These are phyloP conservation scores for Trachemys scripta DNA, from an alignment of 2,113 vertebrate genomes.

Conservation along the genomic window DNA sequence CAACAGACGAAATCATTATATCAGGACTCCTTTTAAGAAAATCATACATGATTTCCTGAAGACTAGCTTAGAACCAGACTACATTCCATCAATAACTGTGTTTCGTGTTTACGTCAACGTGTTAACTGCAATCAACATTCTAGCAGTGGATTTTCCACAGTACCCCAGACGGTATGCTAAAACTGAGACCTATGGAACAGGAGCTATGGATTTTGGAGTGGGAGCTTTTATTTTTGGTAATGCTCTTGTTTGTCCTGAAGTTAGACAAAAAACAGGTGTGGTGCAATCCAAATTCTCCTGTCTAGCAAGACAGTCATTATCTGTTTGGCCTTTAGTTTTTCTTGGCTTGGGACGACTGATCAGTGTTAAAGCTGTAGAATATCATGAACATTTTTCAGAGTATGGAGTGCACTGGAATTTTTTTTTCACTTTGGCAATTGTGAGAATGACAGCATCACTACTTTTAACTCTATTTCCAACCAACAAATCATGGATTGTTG, in stretches of 20 bases:
- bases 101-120: constrained; percentile 90
- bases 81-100: constrained; percentile 86
- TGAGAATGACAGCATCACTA: constrained; percentile 87
- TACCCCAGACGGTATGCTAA: constrained; percentile 94
- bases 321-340: constrained; percentile 88
- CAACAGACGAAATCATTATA: constrained; percentile 39
- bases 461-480: constrained; percentile 83
- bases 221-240: constrained; percentile 92
- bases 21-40: constrained; percentile 41
- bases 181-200: constrained; percentile 94
- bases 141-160: constrained; percentile 94
- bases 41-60: constrained; percentile 80
- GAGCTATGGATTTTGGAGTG: constrained; percentile 94
- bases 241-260: constrained; percentile 91
- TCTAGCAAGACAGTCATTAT: constrained; percentile 82
- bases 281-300: constrained; percentile 65
- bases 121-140: constrained; percentile 90
- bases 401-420: constrained; percentile 99
- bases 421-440: constrained; percentile 92
- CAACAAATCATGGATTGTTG: constrained; percentile 82
- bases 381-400: constrained; percentile 93
- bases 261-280: constrained; percentile 73
- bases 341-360: constrained; percentile 88
- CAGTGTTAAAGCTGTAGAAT: constrained; percentile 87
- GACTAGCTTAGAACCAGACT: constrained; percentile 75